A percentile compares a stretch with the other conserved stretches of the same genome.
Evolutionary conservation across 2,888 invertebrate genomes (phyloP).

Genomic region (Polydrusus pterygomalis): DNA sequence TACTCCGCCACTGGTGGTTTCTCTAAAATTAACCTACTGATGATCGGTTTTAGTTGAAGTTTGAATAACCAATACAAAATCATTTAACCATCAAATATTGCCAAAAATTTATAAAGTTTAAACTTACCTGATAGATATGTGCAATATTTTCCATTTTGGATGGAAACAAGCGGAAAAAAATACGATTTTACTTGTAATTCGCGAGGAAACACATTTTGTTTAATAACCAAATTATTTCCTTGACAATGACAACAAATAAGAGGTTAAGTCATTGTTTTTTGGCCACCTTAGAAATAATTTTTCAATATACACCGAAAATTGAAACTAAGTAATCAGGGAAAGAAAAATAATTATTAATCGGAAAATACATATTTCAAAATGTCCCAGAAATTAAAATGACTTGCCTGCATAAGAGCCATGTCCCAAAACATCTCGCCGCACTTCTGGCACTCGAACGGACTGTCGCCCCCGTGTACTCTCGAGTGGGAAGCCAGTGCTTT

Average conservation of each 20-base stretch:
- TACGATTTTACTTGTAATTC: not conserved
- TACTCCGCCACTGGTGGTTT: no score
- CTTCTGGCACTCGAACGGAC: slow-evolving; percentile 85
- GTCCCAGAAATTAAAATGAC: no score
- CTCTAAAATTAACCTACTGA: no score
- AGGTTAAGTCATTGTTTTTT: slow-evolving; percentile 39
- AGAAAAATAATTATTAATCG: not conserved
- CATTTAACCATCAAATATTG: no score
- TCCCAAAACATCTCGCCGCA: slow-evolving; percentile 91
- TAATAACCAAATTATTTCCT: slow-evolving; percentile 27
- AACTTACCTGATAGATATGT: slow-evolving; percentile 5
- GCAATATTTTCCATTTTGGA: not conserved
- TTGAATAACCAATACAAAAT: no score
- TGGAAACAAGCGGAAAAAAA: not conserved
- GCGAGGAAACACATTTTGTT: not conserved
- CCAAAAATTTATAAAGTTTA: not conserved
- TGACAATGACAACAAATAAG: slow-evolving; percentile 22
- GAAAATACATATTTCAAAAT: no score
- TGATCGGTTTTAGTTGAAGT: no score
- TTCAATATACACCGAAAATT: not conserved
- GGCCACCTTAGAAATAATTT: slow-evolving; percentile 16
- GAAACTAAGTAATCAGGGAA: not conserved
- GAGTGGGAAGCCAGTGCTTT: slow-evolving; percentile 87
- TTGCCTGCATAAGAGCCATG: slow-evolving; percentile 72
- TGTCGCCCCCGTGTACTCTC: slow-evolving; percentile 83